Evolutionary conservation across 2,888 invertebrate species (phyloP), one percentile per base, ranked within the genome.

Genomic region (Acronicta psi): DNA sequence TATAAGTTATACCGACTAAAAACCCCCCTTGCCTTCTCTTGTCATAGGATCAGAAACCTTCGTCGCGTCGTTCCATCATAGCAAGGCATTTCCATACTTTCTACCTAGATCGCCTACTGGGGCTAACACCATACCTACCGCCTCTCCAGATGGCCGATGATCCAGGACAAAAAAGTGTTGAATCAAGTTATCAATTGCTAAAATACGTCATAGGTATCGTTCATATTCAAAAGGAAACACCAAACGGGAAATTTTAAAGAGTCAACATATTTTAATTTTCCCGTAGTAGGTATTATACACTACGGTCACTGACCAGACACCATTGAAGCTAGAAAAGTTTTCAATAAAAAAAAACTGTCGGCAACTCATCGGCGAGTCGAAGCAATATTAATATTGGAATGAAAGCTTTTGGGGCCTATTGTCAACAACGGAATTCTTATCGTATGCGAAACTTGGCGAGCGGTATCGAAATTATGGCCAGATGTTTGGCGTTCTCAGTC

Each of bases 301-400:
- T 10, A 55, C 43, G 73, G 60, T 69, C 73, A 66, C 31, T 69
- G 69, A 61, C 76, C 76, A 64, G 53, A 56, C 65, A 42, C 44
- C 37, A 66, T 60, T 58, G 59, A 54, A 42, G 44, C 7, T 53
- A 31, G 41, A 72, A 74, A 77, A 76, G 68, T 69, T 76, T 75
- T 69, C 57, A 75, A 75, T 62, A 81, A 83, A 84, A 81, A 83
- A 83, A 83, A 79, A 71, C 59, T 57, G 67, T 75, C 78, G 73
- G 78, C 80, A 77, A 81, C 80, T 84, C 85, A 83, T 85, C 84
- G 81, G 63, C 74, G 79, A 83, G 81, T 84, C 69, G 70, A 80
- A 82, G 75, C 81, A 84, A 87, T 88, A 90, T 91, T 90, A 89
- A 91, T 90, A 90, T 89, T 82, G 85, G 81, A 90, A 90, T 89